Evolutionary conservation across 2,888 invertebrate genomes (phyloP).

Genomic region (Coelogynopora nodosa): DNA sequence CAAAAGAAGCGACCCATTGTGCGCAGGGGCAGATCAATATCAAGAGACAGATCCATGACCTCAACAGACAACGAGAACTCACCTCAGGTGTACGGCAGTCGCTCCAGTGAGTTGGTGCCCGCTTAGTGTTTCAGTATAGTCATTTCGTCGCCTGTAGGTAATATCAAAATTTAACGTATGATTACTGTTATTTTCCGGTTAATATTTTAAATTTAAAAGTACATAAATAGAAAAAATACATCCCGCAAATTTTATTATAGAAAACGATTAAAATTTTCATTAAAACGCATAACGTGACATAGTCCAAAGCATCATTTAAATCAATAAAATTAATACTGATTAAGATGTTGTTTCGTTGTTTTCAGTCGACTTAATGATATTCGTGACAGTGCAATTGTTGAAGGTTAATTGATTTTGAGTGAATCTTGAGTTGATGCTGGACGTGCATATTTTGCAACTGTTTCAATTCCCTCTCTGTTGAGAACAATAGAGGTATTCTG

Average conservation of each 20-base stretch:
- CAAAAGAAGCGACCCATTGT: no score
- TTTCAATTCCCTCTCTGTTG: slow-evolving; percentile 11
- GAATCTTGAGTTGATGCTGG: slow-evolving; percentile 21
- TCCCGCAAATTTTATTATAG: slow-evolving; percentile 16
- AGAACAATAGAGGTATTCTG: slow-evolving; percentile 16
- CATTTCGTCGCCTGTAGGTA: no score
- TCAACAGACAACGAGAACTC: no score
- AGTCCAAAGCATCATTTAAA: slow-evolving; percentile 18
- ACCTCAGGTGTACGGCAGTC: no score
- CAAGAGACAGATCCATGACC: no score
- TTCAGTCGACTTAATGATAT: neutral
- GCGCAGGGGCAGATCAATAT: no score
- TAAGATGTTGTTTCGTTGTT: slow-evolving; percentile 5
- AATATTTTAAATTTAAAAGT: neutral
- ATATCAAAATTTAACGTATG: neutral
- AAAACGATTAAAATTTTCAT: neutral
- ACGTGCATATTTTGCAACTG: slow-evolving; percentile 22
- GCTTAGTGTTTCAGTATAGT: no score
- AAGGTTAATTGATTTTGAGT: slow-evolving; percentile 6
- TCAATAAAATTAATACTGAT: neutral
- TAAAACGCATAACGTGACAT: slow-evolving; percentile 2
- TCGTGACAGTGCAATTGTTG: slow-evolving; percentile 20
- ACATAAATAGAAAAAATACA: neutral
- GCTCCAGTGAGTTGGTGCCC: no score
- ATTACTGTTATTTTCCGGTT: neutral